Percentiles rank a stretch among this genome's conserved stretches.
Conservation (phyloP, 2,888 invertebrate species). For the Resseliella maxima region DNA sequence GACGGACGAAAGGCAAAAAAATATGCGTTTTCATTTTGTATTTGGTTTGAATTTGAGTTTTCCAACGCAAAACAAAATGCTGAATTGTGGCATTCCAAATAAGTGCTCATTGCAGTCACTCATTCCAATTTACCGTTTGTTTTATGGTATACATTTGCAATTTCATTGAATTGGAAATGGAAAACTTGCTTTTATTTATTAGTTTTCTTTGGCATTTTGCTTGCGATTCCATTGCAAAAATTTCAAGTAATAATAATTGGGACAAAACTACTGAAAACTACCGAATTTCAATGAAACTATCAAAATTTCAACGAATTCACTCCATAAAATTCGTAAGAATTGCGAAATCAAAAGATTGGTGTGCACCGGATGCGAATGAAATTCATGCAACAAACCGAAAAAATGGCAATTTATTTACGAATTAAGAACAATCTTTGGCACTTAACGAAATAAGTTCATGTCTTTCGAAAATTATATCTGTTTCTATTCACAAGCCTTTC, state of each 20-base stretch:
- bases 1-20: no score
- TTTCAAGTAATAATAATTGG: no score
- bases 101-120: neutral
- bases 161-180: conserved; percentile 30
- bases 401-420: conserved; percentile 11
- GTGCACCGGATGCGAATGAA: neutral
- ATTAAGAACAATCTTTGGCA: conserved; percentile 48
- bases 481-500: neutral
- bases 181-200: conserved; percentile 32
- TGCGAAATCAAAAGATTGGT: neutral
- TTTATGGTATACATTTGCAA: neutral
- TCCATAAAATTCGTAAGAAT: neutral
- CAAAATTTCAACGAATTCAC: no score
- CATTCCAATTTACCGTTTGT: neutral
- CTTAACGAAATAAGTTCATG: neutral
- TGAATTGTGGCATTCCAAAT: neutral
- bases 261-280: no score
- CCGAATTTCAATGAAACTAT: no score
- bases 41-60: no score
- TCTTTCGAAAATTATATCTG: neutral
- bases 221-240: no score
- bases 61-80: no score
- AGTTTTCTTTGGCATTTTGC: conserved; percentile 20
- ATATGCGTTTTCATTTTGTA: no score
- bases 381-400: conserved; percentile 10